These are phyloP conservation scores for Spondyliosoma cantharus DNA, from an alignment of 2,797 vertebrate species.

Conservation along the genomic window DNA sequence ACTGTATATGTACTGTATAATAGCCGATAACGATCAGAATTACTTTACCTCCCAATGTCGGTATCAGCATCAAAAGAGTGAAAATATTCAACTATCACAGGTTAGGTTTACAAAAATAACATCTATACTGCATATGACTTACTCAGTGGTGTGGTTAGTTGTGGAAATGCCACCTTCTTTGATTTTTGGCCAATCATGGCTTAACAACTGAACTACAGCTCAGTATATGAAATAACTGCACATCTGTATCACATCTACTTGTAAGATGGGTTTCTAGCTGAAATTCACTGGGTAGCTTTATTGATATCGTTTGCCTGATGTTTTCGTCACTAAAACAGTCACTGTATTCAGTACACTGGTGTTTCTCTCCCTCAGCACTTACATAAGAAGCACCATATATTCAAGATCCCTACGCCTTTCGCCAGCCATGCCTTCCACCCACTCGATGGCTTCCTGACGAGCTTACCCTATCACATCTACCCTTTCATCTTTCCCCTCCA, in stretches of 20 bases:
- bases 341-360: background rate
- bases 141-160: background rate
- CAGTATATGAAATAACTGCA: background rate
- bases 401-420: slow-evolving; percentile 93
- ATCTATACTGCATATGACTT: background rate
- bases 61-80: too few relatives aligned
- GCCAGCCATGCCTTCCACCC: slow-evolving; percentile 98
- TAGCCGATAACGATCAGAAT: too few relatives aligned
- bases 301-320: background rate
- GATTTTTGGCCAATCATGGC: background rate
- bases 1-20: too few relatives aligned
- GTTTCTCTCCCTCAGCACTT: slow-evolving; percentile 82
- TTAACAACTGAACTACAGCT: background rate
- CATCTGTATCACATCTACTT: background rate
- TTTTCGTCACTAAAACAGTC: background rate
- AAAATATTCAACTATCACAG: background rate
- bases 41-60: background rate
- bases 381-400: slow-evolving; percentile 95
- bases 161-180: background rate
- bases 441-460: slow-evolving; percentile 93
- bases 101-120: background rate
- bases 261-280: background rate
- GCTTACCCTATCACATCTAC: slow-evolving; percentile 95
- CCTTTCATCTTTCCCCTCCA: slow-evolving; percentile 95
- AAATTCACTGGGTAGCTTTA: background rate